Evolutionary conservation across 1,140 invertebrate genomes (phyloP).

Genomic region (Neodiprion pinetum): DNA sequence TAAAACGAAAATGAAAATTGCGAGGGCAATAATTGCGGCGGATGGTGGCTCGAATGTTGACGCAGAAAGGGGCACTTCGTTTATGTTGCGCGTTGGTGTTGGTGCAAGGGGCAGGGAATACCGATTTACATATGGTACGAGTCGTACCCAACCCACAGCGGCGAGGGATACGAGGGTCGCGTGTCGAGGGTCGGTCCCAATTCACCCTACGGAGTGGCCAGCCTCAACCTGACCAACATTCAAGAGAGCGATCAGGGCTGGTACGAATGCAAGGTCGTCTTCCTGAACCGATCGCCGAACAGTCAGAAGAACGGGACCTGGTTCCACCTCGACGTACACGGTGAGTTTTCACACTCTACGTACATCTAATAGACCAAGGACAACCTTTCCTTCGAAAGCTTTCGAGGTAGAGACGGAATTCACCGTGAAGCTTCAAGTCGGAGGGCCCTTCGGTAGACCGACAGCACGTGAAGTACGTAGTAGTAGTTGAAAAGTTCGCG

Average conservation of each 20-base stretch:
- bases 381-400: too few species aligned
- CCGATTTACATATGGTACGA: conserved; percentile 98
- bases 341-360: conserved; percentile 55
- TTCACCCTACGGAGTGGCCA: conserved; percentile 87
- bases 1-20: too few species aligned
- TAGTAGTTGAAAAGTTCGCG: too few species aligned
- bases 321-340: conserved; percentile 95
- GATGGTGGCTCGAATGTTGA: not conserved
- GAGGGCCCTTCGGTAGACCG: too few species aligned
- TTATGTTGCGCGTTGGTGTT: conserved; percentile 59
- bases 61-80: conserved; percentile 37
- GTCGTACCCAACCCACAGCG: conserved; percentile 93
- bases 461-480: too few species aligned
- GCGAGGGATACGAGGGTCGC: conserved; percentile 88
- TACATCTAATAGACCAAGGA: too few species aligned
- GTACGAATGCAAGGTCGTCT: conserved; percentile 97
- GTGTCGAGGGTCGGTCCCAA: conserved; percentile 87
- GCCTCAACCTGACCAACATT: conserved; percentile 93
- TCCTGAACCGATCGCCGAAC: conserved; percentile 91
- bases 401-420: too few species aligned
- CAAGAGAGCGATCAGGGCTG: conserved; percentile 92
- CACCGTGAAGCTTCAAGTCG: too few species aligned
- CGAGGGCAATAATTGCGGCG: not conserved
- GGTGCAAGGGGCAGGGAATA: conserved; percentile 84
- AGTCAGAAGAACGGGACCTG: conserved; percentile 92